Evolutionary conservation across 37 sponge, comb jelly and placozoan genomes (phyloP), one percentile per base, ranked within the genome.

Genomic region (Theonella swinhoei): DNA sequence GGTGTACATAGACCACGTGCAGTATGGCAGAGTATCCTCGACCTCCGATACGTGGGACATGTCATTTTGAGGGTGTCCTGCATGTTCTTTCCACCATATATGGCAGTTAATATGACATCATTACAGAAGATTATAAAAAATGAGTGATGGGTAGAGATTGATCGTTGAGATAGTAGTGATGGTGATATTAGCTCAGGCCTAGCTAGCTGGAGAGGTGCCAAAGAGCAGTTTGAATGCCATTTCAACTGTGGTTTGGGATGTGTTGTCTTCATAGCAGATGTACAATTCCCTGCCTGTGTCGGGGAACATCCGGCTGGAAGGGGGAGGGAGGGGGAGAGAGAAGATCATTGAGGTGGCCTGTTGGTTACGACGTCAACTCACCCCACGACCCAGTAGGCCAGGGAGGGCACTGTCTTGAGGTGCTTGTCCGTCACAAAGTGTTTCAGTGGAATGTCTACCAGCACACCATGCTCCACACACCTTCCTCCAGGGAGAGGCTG

Each of bases 321-420:
- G 26, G 71, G 19, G 26, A 19, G n/a, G 24, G n/a, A 19, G 3
- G 1, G n/a, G 1, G 3, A 39, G 42, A 25, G 26, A 3, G n/a
- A n/a, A n/a, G n/a, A n/a, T n/a, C n/a, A n/a, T n/a, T n/a, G n/a
- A n/a, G n/a, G n/a, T n/a, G n/a, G n/a, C n/a, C n/a, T n/a, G n/a
- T n/a, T n/a, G n/a, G n/a, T n/a, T n/a, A n/a, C n/a, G 54, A 70
- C 3, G 33, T 32, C 68, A 20, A 1, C 85, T 90, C n/a, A 90
- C 90, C 90, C 90, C 11, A 90, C 80, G 24, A 90, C 68, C 90
- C 90, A 90, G 85, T 90, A 90, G 30, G 22, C 7, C 33, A 89
- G 66, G 0, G 68, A 2, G 25, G 88, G 87, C 3, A 33, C 7
- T 0, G 24, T 63, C 63, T 31, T 68, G 32, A 47, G 54, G 11